Evolutionary conservation across 2,888 invertebrate genomes (phyloP), one percentile per base, ranked within the genome.

Genomic region (Crossocerus cetratus): DNA sequence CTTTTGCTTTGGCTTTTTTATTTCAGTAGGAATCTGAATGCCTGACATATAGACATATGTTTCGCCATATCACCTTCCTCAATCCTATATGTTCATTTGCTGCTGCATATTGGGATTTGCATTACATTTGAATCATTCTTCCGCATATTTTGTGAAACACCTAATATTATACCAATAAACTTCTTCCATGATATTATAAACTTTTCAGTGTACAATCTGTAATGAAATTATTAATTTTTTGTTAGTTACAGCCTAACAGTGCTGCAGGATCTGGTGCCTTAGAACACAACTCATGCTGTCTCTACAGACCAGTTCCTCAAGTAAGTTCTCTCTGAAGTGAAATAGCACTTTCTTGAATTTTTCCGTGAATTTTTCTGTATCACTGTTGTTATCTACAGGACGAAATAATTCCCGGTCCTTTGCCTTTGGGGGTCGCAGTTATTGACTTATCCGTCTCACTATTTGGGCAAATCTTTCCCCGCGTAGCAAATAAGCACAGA

Each of bases 221-320:
- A 32, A 4, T 32, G 32, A 32, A 32, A 32, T 68, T 55, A 56
- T 32, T 58, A 14, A 20, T 22, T 69, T 63, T 82, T 70, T 90
- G 91, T 49, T 91, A 99, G 98, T 91, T 99, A 57, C 97, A 98
- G 90, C 96, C 98, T 1, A 96, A 98, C 87, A 98, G 98, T 90
- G 98, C 98, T 4, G 96, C 97, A 64, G 98, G 98, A 2, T 98
- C 98, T 2, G 98, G 98, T 54, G 98, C 99, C 8, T 91, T 99
- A 80, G 99, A 99, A 90, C 99, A 99, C 89, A 99, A 99, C 91
- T 94, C 97, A 2, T 97, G 98, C 88, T 96, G 96, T 85, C 91
- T 99, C 69, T 99, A 97, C 91, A 93, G 95, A 58, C 93, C 94
- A 62, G 90, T 94, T 57, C 90, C 92, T 66, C 90, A 88, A 72